Conservation (phyloP, 2,113 vertebrate genomes). For the Fregata magnificens region DNA sequence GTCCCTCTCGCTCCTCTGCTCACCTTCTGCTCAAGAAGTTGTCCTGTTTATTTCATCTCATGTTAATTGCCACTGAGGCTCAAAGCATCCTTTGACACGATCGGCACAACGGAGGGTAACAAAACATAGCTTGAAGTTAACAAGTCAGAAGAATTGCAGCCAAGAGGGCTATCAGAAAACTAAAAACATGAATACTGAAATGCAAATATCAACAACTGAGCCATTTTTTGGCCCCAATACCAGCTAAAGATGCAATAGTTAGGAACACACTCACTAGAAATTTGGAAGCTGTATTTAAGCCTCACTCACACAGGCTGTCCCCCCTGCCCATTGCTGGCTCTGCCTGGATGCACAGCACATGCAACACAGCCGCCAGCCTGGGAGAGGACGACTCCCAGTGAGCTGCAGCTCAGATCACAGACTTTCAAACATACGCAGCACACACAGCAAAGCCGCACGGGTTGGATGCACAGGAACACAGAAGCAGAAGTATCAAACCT, state of each 20-base stretch:
- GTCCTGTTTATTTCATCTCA: neutral
- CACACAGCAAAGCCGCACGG: neutral
- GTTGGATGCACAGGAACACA: neutral
- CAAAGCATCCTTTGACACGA: neutral
- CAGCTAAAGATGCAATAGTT: neutral
- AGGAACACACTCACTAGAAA: neutral
- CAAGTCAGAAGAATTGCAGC: neutral
- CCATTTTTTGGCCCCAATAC: neutral
- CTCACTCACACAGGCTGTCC: neutral
- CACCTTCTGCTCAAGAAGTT: neutral
- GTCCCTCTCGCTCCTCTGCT: neutral
- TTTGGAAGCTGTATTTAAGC: neutral
- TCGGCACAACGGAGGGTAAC: neutral
- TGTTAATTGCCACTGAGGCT: neutral
- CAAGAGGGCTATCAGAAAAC: neutral
- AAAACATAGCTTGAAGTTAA: neutral
- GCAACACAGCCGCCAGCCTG: accelerated
- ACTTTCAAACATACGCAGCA: accelerated
- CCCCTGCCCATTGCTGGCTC: accelerated
- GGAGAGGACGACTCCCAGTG: neutral
- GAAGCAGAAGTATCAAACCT: neutral
- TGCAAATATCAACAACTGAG: neutral
- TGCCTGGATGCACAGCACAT: neutral
- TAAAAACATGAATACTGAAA: accelerated
- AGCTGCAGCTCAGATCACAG: neutral